Percentiles rank a stretch among this genome's conserved stretches.
Conservation (phyloP, 2,797 vertebrate genomes). For the Melanogrammus aeglefinus region DNA sequence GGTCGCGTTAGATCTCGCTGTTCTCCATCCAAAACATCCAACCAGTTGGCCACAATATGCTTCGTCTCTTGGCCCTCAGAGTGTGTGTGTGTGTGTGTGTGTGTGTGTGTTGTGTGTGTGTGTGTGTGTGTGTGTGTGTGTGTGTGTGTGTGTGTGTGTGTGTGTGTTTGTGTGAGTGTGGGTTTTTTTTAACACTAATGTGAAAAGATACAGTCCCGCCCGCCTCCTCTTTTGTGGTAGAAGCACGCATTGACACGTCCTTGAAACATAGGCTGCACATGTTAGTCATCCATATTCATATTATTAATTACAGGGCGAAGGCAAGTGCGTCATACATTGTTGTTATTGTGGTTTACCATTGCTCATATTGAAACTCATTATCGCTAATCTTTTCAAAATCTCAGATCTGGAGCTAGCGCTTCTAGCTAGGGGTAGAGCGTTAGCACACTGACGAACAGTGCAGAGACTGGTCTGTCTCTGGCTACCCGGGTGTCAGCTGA, state of each 20-base stretch:
- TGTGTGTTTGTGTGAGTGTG: slow-evolving; percentile 24
- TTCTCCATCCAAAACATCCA: neutral
- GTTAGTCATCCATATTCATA: neutral
- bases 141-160: slow-evolving; percentile 20
- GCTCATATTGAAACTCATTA: neutral
- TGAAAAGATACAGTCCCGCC: neutral
- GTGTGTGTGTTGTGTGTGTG: slow-evolving; percentile 14
- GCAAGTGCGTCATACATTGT: neutral
- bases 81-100: slow-evolving; percentile 20
- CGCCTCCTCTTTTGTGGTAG: neutral
- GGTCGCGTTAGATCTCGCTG: neutral
- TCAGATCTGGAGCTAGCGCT: neutral
- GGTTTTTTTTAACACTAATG: neutral
- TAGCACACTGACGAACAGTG: neutral
- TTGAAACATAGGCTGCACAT: neutral
- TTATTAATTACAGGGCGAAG: neutral
- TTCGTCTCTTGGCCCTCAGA: neutral
- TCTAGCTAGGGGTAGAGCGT: neutral
- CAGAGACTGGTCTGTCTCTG: neutral
- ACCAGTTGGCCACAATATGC: neutral
- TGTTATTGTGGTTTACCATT: neutral
- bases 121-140: slow-evolving; percentile 28
- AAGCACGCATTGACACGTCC: neutral
- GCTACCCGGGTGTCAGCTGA: neutral
- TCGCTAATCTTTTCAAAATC: neutral